Percentiles rank a stretch among this genome's conserved stretches.
Conservation (phyloP, 2,113 vertebrate species). For the Regulus satrapa region DNA sequence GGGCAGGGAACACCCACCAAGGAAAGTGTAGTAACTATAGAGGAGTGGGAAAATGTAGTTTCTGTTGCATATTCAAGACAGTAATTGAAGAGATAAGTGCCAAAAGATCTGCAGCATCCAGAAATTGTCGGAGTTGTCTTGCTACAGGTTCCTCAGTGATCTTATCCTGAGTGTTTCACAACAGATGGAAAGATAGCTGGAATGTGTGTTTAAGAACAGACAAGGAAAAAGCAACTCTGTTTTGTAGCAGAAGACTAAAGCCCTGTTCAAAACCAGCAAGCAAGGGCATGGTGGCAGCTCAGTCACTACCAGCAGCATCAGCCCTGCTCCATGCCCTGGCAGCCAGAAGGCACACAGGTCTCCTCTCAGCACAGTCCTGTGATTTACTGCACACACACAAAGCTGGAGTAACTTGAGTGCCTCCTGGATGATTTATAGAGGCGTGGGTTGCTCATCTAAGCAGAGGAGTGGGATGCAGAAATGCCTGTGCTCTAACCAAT, state of each 20-base stretch:
- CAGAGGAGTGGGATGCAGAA: conserved; percentile 46
- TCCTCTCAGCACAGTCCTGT: neutral
- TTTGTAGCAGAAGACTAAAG: neutral
- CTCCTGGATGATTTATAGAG: conserved; percentile 6
- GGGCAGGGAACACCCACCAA: neutral
- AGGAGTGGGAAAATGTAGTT: conserved; percentile 17
- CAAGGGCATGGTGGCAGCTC: neutral
- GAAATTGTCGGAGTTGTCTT: conserved; percentile 28
- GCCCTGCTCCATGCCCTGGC: neutral
- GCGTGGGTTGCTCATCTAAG: conserved; percentile 38
- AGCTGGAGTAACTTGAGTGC: neutral
- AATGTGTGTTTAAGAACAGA: neutral
- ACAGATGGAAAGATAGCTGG: neutral
- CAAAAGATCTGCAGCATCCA: conserved; percentile 31
- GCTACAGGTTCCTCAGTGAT: conserved; percentile 33
- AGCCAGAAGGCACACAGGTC: neutral
- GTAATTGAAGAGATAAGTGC: conserved; percentile 16
- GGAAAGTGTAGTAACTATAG: neutral
- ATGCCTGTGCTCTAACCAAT: conserved; percentile 33
- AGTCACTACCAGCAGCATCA: neutral
- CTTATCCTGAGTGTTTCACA: conserved; percentile 35
- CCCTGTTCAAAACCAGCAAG: neutral
- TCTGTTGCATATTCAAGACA: conserved; percentile 30
- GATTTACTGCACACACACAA: neutral
- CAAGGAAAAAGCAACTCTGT: neutral